A percentile compares a stretch with the other conserved stretches of the same genome.
Evolutionary conservation across 2,797 vertebrate species (phyloP).

Genomic region (Channa striata): DNA sequence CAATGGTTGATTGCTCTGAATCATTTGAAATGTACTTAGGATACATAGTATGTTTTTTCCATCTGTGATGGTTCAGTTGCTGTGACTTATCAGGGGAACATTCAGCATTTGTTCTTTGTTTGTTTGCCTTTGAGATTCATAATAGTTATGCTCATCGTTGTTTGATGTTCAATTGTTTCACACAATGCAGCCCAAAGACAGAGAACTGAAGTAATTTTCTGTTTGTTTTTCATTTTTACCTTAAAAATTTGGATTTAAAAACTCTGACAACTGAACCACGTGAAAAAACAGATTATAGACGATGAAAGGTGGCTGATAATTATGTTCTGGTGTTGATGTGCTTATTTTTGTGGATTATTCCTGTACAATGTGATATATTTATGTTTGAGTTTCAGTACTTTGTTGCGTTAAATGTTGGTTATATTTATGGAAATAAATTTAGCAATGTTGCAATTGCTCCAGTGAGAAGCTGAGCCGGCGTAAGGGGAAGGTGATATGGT

Average conservation of each 20-base stretch:
- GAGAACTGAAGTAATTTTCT: constrained; percentile 89
- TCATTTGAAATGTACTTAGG: constrained; percentile 80
- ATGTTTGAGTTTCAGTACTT: constrained; percentile 18
- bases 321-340: constrained; percentile 50
- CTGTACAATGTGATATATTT: constrained; percentile 5
- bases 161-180: constrained; percentile 79
- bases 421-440: constrained; percentile 42
- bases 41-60: constrained; percentile 87
- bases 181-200: constrained; percentile 88
- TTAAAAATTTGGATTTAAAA: constrained; percentile 73
- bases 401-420: constrained; percentile 33
- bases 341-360: constrained; percentile 47
- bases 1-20: constrained; percentile 75
- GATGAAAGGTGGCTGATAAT: constrained; percentile 73
- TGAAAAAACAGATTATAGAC: constrained; percentile 87
- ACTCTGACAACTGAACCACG: constrained; percentile 92
- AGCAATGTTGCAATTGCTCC: constrained; percentile 53
- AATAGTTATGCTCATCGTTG: constrained; percentile 75
- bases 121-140: constrained; percentile 80
- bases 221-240: constrained; percentile 52
- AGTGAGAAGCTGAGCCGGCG: constrained; percentile 60
- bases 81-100: constrained; percentile 82
- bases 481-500: constrained; percentile 59
- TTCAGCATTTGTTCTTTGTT: constrained; percentile 76
- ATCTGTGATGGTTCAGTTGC: constrained; percentile 90